phyloP scores from a whole-genome alignment of 2,888 invertebrate genomes.

The Lingula anatina region DNA sequence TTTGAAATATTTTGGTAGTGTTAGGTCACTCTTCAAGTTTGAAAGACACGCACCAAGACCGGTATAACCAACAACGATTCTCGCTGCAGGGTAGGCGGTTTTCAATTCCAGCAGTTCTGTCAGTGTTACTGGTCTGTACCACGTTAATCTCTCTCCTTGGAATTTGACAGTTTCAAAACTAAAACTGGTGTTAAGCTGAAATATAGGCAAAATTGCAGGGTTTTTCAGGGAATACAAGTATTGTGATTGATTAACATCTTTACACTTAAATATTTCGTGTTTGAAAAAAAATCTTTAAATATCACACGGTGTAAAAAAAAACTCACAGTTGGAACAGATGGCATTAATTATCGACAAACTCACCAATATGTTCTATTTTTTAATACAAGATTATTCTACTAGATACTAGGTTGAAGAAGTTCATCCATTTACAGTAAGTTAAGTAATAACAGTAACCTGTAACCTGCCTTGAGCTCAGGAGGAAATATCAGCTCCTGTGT shows the following conservation, averaged over 20 bases:
- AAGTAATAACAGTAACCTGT: constrained; percentile 53
- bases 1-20: too few species aligned
- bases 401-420: neutral
- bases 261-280: neutral
- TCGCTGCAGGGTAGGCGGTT: constrained; percentile 52
- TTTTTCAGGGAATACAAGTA: too few species aligned
- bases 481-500: constrained; percentile 88
- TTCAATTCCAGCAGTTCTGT: constrained; percentile 67
- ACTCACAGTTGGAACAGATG: too few species aligned
- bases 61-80: constrained; percentile 80
- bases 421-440: neutral
- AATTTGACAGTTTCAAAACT: constrained; percentile 57
- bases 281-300: constrained; percentile 3
- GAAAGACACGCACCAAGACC: constrained; percentile 66
- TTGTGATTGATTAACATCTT: too few species aligned
- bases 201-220: too few species aligned
- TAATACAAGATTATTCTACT: neutral
- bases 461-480: too few species aligned
- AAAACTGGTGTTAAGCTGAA: constrained; percentile 51
- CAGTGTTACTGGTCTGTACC: constrained; percentile 71
- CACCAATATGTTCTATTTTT: neutral
- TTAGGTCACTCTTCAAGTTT: neutral
- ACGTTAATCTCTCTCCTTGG: constrained; percentile 63
- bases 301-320: too few species aligned
- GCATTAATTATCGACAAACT: neutral